These are phyloP conservation scores for Urocolius indicus DNA, from an alignment of 2,113 vertebrate genomes.

Conservation along the genomic window DNA sequence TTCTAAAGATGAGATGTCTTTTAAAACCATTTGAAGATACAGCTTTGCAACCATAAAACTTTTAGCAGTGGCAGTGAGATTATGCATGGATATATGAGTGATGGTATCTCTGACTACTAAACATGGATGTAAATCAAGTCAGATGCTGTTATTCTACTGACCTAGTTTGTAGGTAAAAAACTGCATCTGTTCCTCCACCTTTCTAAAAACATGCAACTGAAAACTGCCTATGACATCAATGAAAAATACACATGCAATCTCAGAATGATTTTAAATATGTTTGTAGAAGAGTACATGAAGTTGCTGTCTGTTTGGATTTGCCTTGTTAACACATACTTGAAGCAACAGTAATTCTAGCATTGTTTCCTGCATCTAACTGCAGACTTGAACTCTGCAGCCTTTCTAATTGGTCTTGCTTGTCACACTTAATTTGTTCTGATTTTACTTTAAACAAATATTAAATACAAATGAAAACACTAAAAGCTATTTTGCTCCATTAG, in stretches of 20 bases:
- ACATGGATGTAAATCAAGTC: neutral
- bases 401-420: conserved; percentile 59
- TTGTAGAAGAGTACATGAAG: neutral
- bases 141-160: conserved; percentile 10
- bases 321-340: neutral
- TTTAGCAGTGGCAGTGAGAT: neutral
- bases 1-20: neutral
- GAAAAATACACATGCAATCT: neutral
- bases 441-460: conserved; percentile 73
- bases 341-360: conserved; percentile 6
- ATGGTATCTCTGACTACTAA: neutral
- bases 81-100: neutral
- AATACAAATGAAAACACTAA: conserved; percentile 71
- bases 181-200: neutral
- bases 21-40: neutral
- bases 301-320: neutral
- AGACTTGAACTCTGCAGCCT: conserved; percentile 34
- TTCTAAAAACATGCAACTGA: neutral
- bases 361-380: conserved; percentile 6
- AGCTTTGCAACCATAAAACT: neutral
- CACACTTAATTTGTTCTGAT: conserved; percentile 63
- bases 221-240: neutral
- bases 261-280: neutral
- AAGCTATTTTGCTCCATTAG: conserved; percentile 67
- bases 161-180: neutral